Conservation (phyloP, 2,113 vertebrate genomes). For the Nipponia nippon region DNA sequence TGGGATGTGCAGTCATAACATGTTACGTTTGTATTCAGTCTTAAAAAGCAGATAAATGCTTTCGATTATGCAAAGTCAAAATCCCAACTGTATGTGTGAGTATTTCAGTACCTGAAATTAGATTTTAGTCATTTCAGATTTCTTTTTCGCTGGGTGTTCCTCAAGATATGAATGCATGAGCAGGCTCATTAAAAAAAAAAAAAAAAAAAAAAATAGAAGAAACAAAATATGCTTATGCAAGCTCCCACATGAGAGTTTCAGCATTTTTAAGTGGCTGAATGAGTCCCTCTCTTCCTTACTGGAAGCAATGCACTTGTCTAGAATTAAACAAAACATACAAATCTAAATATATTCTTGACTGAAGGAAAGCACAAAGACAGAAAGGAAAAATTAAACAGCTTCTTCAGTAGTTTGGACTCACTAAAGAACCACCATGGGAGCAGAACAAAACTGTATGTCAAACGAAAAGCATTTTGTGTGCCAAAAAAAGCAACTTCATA, state of each 20-base stretch:
- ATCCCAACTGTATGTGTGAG: not conserved
- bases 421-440: conserved; percentile 36
- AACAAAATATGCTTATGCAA: not conserved
- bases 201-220: not conserved
- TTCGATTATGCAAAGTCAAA: conserved; percentile 9
- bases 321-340: conserved; percentile 10
- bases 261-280: not conserved
- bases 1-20: not conserved
- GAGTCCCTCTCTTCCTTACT: not conserved
- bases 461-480: conserved; percentile 21
- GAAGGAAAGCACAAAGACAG: not conserved
- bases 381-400: conserved; percentile 10
- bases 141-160: not conserved
- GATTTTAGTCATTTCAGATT: not conserved
- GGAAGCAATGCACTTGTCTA: not conserved
- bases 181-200: not conserved
- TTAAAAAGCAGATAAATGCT: not conserved
- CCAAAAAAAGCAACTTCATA: conserved; percentile 60
- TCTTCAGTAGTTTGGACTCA: conserved; percentile 46
- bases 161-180: not conserved
- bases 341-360: not conserved
- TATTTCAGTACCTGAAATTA: conserved; percentile 1
- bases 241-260: not conserved
- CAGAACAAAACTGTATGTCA: conserved; percentile 2
- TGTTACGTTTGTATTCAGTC: not conserved